A percentile compares a stretch with the other conserved stretches of the same genome.
Evolutionary conservation across 30 jellyfish, hydroid and myxozoan genomes (phyloP).

Genomic region (Nemopilema nomurai): DNA sequence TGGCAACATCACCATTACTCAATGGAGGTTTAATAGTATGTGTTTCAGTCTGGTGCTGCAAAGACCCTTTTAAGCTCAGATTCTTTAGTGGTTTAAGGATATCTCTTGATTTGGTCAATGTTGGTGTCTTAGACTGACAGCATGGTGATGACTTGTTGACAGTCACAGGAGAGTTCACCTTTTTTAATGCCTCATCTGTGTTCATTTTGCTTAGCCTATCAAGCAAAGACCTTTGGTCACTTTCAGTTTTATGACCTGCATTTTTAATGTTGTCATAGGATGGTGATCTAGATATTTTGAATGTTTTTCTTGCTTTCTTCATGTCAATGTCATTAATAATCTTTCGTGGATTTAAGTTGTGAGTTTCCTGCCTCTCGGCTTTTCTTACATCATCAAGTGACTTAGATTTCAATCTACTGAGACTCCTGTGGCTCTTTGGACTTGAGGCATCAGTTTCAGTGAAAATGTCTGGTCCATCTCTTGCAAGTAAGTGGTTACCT

Average conservation of each 20-base stretch:
- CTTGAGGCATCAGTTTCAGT: background rate
- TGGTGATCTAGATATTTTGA: constrained; percentile 72
- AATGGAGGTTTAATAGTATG: background rate
- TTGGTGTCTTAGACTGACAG: background rate
- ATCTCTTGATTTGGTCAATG: background rate
- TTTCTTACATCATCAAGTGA: constrained; percentile 59
- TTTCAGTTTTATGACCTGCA: background rate
- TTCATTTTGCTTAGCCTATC: constrained; percentile 56
- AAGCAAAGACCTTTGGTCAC: constrained; percentile 45
- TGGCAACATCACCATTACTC: background rate
- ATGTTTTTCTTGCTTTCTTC: constrained; percentile 54
- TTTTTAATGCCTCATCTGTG: constrained; percentile 24
- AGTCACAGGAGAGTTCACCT: background rate
- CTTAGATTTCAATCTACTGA: constrained; percentile 48
- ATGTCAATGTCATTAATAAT: constrained; percentile 19
- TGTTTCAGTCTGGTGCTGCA: background rate
- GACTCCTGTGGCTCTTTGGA: constrained; percentile 7
- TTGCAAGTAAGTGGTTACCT: constrained; percentile 37
- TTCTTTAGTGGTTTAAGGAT: background rate
- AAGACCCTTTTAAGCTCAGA: background rate
- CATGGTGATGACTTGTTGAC: background rate
- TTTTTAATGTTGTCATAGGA: constrained; percentile 52
- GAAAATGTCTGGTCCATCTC: background rate
- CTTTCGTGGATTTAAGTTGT: constrained; percentile 14
- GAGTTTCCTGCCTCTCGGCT: background rate